phyloP scores from a whole-genome alignment of 1,140 invertebrate species.

The Dinoponera quadriceps region DNA sequence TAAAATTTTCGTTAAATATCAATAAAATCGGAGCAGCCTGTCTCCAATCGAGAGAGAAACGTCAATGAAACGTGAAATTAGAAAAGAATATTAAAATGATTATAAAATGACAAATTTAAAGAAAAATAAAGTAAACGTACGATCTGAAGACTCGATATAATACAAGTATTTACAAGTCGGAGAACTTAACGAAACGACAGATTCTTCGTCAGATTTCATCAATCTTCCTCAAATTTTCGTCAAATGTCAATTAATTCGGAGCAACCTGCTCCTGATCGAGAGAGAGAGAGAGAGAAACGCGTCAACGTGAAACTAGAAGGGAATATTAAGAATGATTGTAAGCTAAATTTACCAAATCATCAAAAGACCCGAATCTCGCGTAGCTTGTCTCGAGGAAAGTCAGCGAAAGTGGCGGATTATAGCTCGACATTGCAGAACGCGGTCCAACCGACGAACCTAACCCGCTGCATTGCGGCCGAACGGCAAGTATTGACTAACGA shows the following conservation, averaged over 20 bases:
- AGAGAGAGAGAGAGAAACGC: too few relatives aligned
- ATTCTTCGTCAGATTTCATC: conserved; percentile 8
- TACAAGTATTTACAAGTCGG: conserved; percentile 14
- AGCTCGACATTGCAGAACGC: conserved; percentile 29
- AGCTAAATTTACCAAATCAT: neutral
- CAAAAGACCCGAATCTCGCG: neutral
- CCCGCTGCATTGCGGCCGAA: neutral
- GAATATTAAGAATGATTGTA: neutral
- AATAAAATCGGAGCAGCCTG: too few relatives aligned
- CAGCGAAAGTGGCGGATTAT: conserved; percentile 13
- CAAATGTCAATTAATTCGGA: too few relatives aligned
- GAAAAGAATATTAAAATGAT: too few relatives aligned
- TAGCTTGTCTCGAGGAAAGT: conserved; percentile 26
- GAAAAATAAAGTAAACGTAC: conserved; percentile 5
- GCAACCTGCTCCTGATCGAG: too few relatives aligned
- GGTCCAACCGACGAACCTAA: conserved; percentile 2
- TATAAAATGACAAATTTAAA: neutral
- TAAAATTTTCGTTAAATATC: too few relatives aligned
- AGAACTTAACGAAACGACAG: conserved; percentile 42
- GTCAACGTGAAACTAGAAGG: too few relatives aligned
- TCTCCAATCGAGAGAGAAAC: too few relatives aligned
- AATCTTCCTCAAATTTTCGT: conserved; percentile 11
- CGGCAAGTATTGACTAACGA: conserved; percentile 17
- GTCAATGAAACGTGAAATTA: too few relatives aligned
- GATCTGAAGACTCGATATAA: conserved; percentile 22